Conservation (phyloP, 2,888 invertebrate species). For the Cephus pulcher region DNA sequence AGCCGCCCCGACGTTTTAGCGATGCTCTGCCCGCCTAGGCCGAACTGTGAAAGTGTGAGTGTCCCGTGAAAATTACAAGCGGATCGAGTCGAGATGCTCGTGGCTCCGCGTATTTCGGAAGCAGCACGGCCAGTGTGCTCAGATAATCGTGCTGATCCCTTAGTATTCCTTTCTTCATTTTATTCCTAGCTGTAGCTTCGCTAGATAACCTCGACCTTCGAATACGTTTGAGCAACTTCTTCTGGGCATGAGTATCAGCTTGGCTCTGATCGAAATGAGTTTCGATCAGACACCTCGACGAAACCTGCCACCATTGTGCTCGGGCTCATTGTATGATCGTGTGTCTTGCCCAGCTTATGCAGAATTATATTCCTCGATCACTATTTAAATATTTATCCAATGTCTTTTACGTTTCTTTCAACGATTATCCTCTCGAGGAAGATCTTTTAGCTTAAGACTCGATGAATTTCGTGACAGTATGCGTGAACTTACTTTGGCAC, state of each 20-base stretch:
- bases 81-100: conserved; percentile 28
- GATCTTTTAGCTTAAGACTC: not conserved
- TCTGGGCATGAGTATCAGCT: not conserved
- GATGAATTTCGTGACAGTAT: not conserved
- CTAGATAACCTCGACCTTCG: conserved; percentile 18
- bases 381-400: not conserved
- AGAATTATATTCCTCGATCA: conserved; percentile 14
- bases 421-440: not conserved
- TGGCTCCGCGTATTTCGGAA: conserved; percentile 52
- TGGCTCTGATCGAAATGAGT: conserved; percentile 13
- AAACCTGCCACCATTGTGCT: conserved; percentile 40
- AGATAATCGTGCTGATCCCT: conserved; percentile 16
- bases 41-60: conserved; percentile 52
- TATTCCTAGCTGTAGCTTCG: not conserved
- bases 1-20: conserved; percentile 34
- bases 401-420: not conserved
- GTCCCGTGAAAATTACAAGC: conserved; percentile 26
- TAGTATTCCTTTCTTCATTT: conserved; percentile 4
- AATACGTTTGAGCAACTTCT: conserved; percentile 7
- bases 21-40: conserved; percentile 42
- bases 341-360: not conserved
- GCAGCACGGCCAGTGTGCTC: conserved; percentile 34
- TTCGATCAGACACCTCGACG: conserved; percentile 18
- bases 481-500: not conserved
- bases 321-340: not conserved